A percentile compares a stretch with the other conserved stretches of the same genome.
These are phyloP conservation scores for Lampropteryx suffumata DNA, from an alignment of 2,888 invertebrate species.

Conservation along the genomic window DNA sequence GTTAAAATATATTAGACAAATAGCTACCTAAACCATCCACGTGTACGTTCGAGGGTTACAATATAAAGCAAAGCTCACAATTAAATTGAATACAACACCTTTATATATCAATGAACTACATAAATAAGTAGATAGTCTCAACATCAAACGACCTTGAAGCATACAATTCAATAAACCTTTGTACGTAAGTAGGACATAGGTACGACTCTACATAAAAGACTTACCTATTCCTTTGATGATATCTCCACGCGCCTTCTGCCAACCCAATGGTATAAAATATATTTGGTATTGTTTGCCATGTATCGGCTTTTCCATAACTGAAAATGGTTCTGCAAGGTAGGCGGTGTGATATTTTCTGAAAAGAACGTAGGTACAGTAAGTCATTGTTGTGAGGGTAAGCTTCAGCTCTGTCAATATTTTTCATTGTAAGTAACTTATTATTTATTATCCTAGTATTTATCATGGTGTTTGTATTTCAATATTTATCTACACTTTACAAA, in stretches of 20 bases:
- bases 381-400: conserved; percentile 26
- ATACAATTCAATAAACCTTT: background rate
- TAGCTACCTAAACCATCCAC: no score
- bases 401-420: no score
- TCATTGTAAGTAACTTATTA: conserved; percentile 4
- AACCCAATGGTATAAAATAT: conserved; percentile 23
- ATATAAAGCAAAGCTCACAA: no score
- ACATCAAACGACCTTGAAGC: no score
- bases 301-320: conserved; percentile 39
- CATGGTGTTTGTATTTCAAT: no score
- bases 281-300: conserved; percentile 32
- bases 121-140: no score
- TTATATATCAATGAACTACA: no score
- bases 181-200: background rate
- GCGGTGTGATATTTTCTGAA: conserved; percentile 33
- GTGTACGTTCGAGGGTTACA: no score
- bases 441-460: no score
- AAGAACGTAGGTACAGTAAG: conserved; percentile 22
- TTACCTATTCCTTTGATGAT: conserved; percentile 33
- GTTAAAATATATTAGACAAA: no score
- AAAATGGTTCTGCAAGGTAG: conserved; percentile 31
- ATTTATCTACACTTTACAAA: no score
- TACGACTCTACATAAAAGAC: conserved; percentile 24
- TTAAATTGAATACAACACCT: no score
- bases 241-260: conserved; percentile 31